Evolutionary conservation across 1,140 invertebrate species (phyloP).

Genomic region (Nasonia giraulti): DNA sequence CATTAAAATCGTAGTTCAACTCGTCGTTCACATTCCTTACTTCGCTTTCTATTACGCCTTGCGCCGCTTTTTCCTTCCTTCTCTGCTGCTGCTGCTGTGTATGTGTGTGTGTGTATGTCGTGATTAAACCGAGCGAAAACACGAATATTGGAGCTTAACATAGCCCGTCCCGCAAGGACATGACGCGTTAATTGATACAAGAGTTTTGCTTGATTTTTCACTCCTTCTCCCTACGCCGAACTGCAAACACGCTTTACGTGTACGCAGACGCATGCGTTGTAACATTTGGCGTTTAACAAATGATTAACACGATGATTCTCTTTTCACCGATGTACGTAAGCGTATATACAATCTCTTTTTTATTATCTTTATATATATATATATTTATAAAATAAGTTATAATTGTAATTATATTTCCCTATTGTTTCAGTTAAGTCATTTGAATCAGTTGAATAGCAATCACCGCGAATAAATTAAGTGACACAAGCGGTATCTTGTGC

Average conservation of each 20-base stretch:
- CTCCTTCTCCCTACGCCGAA: neutral
- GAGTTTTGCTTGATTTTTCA: neutral
- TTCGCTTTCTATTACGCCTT: too few relatives aligned
- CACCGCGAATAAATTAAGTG: constrained; percentile 47
- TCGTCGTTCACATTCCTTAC: neutral
- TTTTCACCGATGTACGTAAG: constrained; percentile 51
- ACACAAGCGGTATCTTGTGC: constrained; percentile 44
- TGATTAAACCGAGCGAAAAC: constrained; percentile 6
- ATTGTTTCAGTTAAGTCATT: constrained; percentile 45
- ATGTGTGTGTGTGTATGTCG: neutral
- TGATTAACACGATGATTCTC: constrained; percentile 58
- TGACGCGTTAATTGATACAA: constrained; percentile 24
- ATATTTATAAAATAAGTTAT: constrained; percentile 50
- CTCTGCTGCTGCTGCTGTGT: too few relatives aligned
- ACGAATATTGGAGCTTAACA: constrained; percentile 1
- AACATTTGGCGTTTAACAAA: constrained; percentile 60
- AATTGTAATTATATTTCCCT: constrained; percentile 47
- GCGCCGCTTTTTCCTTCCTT: too few relatives aligned
- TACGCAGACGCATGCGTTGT: constrained; percentile 50
- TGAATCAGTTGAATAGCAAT: constrained; percentile 42
- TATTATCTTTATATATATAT: constrained; percentile 52
- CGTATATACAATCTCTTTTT: constrained; percentile 54
- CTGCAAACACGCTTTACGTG: constrained; percentile 54
- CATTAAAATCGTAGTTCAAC: neutral
- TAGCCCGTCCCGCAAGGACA: constrained; percentile 11